Evolutionary conservation across 2,888 invertebrate species (phyloP).

Genomic region (Drosophila borborema): DNA sequence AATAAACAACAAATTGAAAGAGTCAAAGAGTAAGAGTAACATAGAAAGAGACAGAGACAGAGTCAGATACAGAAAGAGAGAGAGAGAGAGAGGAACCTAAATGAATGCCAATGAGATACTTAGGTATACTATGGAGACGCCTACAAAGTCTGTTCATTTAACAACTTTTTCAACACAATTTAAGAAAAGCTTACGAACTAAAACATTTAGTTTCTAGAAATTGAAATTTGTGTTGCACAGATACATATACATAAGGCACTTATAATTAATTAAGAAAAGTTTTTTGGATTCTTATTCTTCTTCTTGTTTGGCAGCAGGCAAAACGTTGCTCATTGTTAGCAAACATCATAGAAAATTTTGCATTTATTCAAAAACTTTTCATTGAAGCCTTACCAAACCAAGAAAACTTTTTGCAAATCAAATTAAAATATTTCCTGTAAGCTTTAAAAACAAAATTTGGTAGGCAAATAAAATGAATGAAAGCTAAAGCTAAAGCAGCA

Average conservation of each 20-base stretch:
- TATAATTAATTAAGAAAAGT: conserved; percentile 47
- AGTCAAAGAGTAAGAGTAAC: conserved; percentile 19
- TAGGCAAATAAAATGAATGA: conserved; percentile 45
- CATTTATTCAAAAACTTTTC: conserved; percentile 14
- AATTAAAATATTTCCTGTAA: conserved; percentile 25
- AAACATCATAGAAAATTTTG: conserved; percentile 42
- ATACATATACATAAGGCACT: conserved; percentile 40
- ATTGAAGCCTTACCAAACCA: conserved; percentile 76
- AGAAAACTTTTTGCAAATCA: conserved; percentile 54
- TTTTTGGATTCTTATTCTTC: conserved; percentile 5
- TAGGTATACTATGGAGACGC: conserved; percentile 43
- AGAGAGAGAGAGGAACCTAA: conserved; percentile 37
- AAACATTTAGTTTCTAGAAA: conserved; percentile 48
- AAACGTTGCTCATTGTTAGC: conserved; percentile 57
- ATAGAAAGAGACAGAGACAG: conserved; percentile 11
- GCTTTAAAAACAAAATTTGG: conserved; percentile 82
- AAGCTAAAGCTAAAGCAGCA: conserved; percentile 48
- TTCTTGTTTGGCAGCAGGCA: conserved; percentile 42
- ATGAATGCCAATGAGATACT: conserved; percentile 82
- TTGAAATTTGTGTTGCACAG: conserved; percentile 5
- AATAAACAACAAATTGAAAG: conserved; percentile 54
- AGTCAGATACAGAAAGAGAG: conserved; percentile 1
- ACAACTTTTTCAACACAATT: conserved; percentile 26
- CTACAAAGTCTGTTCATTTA: conserved; percentile 13
- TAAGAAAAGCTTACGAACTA: conserved; percentile 45